Evolutionary conservation across 2,797 vertebrate genomes (phyloP).

Genomic region (Helarctos malayanus): DNA sequence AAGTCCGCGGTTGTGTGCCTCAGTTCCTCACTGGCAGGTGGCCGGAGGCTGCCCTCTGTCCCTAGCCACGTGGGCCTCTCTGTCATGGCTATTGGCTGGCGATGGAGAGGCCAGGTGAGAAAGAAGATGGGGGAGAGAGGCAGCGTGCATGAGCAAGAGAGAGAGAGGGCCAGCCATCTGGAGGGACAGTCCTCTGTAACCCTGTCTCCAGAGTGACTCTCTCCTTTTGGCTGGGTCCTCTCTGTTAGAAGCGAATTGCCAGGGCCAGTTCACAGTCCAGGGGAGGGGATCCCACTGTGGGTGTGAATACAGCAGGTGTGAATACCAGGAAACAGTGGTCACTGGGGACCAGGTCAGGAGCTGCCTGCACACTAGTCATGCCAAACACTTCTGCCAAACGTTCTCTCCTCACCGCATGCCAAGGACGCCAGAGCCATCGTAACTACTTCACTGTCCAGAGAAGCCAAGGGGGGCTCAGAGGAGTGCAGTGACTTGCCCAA

Average conservation of each 20-base stretch:
- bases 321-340: neutral
- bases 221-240: neutral
- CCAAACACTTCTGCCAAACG: rapidly evolving
- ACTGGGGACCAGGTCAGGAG: rapidly evolving
- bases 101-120: neutral
- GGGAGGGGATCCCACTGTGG: neutral
- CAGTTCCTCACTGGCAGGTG: neutral
- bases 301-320: too few relatives aligned
- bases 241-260: neutral
- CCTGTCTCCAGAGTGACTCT: neutral
- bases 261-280: neutral
- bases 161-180: neutral
- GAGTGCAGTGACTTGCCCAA: neutral
- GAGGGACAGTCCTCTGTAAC: neutral
- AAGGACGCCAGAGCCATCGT: rapidly evolving
- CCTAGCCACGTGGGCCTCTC: neutral
- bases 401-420: neutral
- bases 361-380: neutral
- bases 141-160: neutral
- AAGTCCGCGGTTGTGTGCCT: rapidly evolving
- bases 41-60: neutral
- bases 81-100: rapidly evolving
- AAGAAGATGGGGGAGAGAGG: neutral
- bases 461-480: neutral
- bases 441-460: neutral